Base-by-base conservation (phyloP, 1,140 invertebrate genomes). In the Macrobrachium rosenbergii region DNA sequence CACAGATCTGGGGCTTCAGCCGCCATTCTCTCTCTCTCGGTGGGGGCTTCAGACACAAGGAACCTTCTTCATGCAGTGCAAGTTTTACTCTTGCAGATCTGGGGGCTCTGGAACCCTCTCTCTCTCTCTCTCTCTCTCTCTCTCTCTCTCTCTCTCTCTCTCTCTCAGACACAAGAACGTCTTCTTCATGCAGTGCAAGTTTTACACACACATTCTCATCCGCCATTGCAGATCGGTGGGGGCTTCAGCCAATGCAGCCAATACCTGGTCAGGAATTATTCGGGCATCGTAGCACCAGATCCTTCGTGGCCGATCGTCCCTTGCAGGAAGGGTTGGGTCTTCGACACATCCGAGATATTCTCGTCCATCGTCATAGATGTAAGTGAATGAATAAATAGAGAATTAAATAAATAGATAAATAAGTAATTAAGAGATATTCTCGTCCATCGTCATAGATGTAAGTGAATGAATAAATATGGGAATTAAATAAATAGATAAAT, bases 191-290 rank as follows among this genome's bases (percentile, higher is more conserved):
- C 2, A 7, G 2, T 45, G 72, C 23, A 37, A n/a, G 28, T 10
- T 17, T 17, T 45, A 77, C 6, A 19, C 8, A 21, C n/a, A 8
- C 75, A 28, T 17, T 1, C n/a, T 16, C 43, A 43, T 45, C 16
- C 28, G 16, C 12, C 28, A 0, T 45, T 14, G n/a, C 28, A 76
- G 58, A 72, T 17, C 12, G 62, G 62, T 2, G 82, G 63, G 12
- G 23, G 43, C 37, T 82, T 84, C 75, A 89, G 85, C 63, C 83
- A 86, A 72, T 90, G 88, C 60, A 45, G n/a, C 6, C 87, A 88
- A 59, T 93, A 93, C 89, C 90, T 93, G 83, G 93, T 93, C 45
- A n/a, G 21, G 88, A 90, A 94, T 87, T 94, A 94, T 80, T 90
- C 91, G 21, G 79, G 58, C 16, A 80, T 37, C 58, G 11, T 82